Evolutionary conservation across 1,140 invertebrate species (phyloP), one percentile per base, ranked within the genome.

Genomic region (Coptotermes formosanus): DNA sequence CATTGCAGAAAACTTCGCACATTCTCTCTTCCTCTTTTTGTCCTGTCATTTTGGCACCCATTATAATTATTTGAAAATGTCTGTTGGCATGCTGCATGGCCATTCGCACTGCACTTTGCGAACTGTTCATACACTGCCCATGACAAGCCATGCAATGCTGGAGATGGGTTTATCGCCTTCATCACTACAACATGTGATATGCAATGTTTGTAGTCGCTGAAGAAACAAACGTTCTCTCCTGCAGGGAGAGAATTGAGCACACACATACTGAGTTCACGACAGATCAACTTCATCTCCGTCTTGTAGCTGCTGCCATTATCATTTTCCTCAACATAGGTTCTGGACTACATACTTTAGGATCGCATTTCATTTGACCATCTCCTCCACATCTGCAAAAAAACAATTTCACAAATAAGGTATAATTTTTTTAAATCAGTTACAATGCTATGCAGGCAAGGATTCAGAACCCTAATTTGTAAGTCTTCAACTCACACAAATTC

Each of bases 301-400:
- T 93, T 85, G 94, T 93, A 64, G 94, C 94, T 82, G 94, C 95
- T 44, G 94, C 94, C 87, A 95, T 95, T 88, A 97, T 96, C 94
- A 97, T 96, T 92, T 97, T 96, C 89, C 95, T 93, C 87, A 98
- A 91, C 94, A 97, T 96, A 84, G 96, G 96, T 90, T 97, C 95
- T 52, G 97, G 97, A 88, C 94, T 95, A 90, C 97, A 98, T 86
- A 95, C 93, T 91, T 95, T 95, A 82, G 97, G 97, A 91, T 98
- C 96, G 91, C 97, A 98, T 91, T 97, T 95, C 97, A 98, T 98
- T 91, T 97, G 95, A 88, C 97, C 97, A 90, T 97, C 94, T 82
- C 94, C 94, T 88, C 96, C 97, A 91, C 97, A 97, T 91, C 97
- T 97, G 91, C 43, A 93, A 93, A 90, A 90, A 1, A 44, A 11